phyloP scores from a whole-genome alignment of 2,113 vertebrate genomes.

The Paraplagusia blochii region DNA sequence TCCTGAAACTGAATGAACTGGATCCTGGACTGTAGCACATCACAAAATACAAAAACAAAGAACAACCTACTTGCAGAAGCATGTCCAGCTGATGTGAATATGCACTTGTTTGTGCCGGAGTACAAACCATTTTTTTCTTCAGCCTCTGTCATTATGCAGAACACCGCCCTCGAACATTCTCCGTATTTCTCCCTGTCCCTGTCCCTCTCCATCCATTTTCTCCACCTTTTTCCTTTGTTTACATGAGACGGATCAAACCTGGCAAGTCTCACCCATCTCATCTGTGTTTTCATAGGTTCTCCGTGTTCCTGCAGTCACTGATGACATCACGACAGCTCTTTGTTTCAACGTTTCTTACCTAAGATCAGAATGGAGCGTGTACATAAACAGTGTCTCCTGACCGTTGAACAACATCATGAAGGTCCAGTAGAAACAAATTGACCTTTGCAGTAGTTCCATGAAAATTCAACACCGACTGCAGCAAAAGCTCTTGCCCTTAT shows the following conservation, averaged over 20 bases:
- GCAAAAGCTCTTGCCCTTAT: slow-evolving; percentile 10
- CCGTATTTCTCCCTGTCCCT: neutral
- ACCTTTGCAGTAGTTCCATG: slow-evolving; percentile 1
- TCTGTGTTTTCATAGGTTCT: slow-evolving; percentile 66
- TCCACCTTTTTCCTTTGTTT: slow-evolving; percentile 21
- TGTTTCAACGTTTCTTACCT: too few species aligned
- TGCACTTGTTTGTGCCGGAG: slow-evolving; percentile 15
- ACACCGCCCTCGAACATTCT: neutral
- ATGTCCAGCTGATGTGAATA: slow-evolving; percentile 26
- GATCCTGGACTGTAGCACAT: neutral
- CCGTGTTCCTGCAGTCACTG: slow-evolving; percentile 42
- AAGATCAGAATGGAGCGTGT: slow-evolving; percentile 3
- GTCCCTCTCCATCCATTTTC: neutral
- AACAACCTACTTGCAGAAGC: slow-evolving; percentile 22
- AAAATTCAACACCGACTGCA: slow-evolving; percentile 14
- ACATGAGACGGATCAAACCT: slow-evolving; percentile 28
- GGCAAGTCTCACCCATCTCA: slow-evolving; percentile 51
- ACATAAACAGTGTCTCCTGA: neutral
- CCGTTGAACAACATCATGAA: neutral
- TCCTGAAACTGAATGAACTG: neutral
- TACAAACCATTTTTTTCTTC: slow-evolving; percentile 17
- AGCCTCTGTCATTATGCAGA: slow-evolving; percentile 11
- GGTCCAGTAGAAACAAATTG: slow-evolving; percentile 1
- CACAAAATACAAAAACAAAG: slow-evolving; percentile 6
- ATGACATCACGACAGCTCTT: slow-evolving; percentile 26